These are phyloP conservation scores for Masticophis lateralis DNA, from an alignment of 2,797 vertebrate genomes.

Conservation along the genomic window DNA sequence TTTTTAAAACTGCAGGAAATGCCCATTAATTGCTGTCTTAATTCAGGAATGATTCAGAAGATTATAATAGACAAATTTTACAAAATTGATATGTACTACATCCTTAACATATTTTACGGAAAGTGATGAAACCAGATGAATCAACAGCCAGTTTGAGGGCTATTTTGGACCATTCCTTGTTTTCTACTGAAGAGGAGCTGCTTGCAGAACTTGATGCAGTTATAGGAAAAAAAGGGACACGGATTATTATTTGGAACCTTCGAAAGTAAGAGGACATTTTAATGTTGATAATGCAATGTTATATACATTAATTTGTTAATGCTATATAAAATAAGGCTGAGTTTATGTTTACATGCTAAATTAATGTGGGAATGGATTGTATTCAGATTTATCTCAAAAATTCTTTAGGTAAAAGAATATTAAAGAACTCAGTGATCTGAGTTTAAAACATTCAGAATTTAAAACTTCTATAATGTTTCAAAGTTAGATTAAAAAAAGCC, in stretches of 20 bases:
- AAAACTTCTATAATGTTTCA: neutral
- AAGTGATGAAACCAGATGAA: conserved; percentile 71
- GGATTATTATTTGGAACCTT: conserved; percentile 95
- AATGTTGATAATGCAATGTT: neutral
- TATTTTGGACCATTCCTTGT: conserved; percentile 83
- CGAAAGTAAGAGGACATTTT: conserved; percentile 74
- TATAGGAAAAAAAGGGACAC: conserved; percentile 74
- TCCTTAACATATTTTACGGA: conserved; percentile 73
- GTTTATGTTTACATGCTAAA: neutral
- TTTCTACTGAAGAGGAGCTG: conserved; percentile 77
- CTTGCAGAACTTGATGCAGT: conserved; percentile 81
- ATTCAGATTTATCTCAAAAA: neutral
- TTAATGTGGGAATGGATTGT: neutral
- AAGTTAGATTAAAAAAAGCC: neutral
- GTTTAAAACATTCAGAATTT: neutral
- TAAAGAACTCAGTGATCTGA: neutral
- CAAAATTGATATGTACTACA: conserved; percentile 19
- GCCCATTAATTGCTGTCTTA: neutral
- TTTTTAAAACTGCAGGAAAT: neutral
- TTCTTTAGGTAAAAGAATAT: neutral
- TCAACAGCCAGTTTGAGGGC: conserved; percentile 79
- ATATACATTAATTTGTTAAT: neutral
- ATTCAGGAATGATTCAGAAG: neutral
- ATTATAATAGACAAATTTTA: neutral
- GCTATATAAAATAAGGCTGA: neutral